Evolutionary conservation across 2,113 vertebrate species (phyloP), one percentile per base, ranked within the genome.

Genomic region (Corythornis cristatus): DNA sequence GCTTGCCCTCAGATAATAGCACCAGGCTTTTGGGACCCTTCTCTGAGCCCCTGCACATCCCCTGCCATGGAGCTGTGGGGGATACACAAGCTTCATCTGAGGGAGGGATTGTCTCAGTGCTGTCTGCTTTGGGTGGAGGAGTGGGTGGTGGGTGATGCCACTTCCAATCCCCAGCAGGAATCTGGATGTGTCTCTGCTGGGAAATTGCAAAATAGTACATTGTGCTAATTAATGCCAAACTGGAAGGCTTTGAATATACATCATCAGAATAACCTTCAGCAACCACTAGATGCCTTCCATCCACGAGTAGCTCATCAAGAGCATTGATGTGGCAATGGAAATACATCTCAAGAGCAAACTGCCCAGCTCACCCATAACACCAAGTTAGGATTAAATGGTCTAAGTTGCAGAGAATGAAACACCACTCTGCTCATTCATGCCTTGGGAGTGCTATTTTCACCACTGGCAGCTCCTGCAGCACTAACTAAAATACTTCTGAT

Each of bases 201-300:
- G 87, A 96, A 95, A 95, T 71, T 95, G 91, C 91, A 95, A 93
- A 95, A 96, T 22, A 88, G 72, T 78, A 88, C 91, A 75, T 72
- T 74, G 85, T 93, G 78, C 68, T 95, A 95, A 93, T 93, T 89
- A 93, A 89, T 93, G 89, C 85, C 94, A 95, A 95, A 93, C 83
- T 71, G 76, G 84, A 91, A 56, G 40, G 68, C 73, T 93, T 89
- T 86, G 87, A 88, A 81, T 45, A 83, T 83, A 91, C 60, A 91
- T 73, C 75, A 91, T 62, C 89, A 74, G 82, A 80, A 66, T 67
- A 93, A 83, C 85, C 89, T 93, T 92, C 77, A 90, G 79, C 93
- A 93, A 57, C 76, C 64, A 71, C 56, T 48, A 71, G 82, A 86
- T 77, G 72, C 82, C 78, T 92, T 94, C 89, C 82, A 74, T 37